These are phyloP conservation scores for Drosophila robusta DNA, from an alignment of 2,888 invertebrate genomes.

Conservation along the genomic window DNA sequence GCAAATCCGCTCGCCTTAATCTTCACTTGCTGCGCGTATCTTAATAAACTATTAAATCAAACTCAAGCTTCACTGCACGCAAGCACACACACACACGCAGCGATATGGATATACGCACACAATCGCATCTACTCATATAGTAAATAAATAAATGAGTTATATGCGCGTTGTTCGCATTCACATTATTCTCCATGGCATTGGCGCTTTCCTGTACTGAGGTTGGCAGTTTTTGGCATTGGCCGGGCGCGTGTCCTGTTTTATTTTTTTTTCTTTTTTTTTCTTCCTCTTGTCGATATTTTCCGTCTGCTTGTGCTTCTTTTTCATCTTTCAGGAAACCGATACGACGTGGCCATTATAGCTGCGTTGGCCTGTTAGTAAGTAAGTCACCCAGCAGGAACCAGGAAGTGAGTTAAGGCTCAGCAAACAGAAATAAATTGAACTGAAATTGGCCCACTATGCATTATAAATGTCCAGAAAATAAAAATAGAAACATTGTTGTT, in stretches of 20 bases:
- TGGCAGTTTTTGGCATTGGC: conserved; percentile 55
- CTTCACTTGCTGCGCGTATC: conserved; percentile 77
- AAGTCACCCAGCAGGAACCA: conserved; percentile 68
- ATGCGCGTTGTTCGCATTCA: conserved; percentile 71
- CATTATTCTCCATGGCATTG: conserved; percentile 72
- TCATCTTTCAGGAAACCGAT: conserved; percentile 73
- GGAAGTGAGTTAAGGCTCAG: conserved; percentile 63
- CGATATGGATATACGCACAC: conserved; percentile 31
- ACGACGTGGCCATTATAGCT: conserved; percentile 74
- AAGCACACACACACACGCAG: conserved; percentile 37
- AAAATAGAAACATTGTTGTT: neutral
- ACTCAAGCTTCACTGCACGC: conserved; percentile 78
- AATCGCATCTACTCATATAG: conserved; percentile 40
- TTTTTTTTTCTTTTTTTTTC: conserved; percentile 21
- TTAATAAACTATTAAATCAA: conserved; percentile 80
- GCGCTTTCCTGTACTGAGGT: conserved; percentile 58
- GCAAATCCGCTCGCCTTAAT: conserved; percentile 73
- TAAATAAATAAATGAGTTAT: conserved; percentile 78
- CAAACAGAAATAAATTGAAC: conserved; percentile 62
- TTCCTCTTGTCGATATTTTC: conserved; percentile 12
- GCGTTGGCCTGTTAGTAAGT: conserved; percentile 57
- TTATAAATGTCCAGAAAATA: conserved; percentile 42
- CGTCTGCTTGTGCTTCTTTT: conserved; percentile 36
- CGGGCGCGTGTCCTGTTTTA: conserved; percentile 49
- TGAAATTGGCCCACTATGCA: conserved; percentile 60